Conservation (phyloP, 2,113 vertebrate species). For the Zapornia atra region DNA sequence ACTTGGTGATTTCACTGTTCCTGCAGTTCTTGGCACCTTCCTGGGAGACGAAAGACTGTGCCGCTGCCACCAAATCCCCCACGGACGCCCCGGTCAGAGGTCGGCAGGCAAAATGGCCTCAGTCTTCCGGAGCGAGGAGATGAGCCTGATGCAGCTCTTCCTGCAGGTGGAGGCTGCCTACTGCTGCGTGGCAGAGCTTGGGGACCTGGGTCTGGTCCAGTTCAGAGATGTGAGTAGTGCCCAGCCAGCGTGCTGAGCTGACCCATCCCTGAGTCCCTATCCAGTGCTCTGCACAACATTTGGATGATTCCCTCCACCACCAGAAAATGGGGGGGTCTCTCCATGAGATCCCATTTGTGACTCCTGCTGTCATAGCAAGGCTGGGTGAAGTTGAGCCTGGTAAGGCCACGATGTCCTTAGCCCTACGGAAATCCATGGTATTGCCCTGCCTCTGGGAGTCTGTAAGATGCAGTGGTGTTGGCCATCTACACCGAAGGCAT, state of each 20-base stretch:
- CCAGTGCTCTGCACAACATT: neutral
- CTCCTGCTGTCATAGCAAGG: neutral
- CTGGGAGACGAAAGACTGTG: neutral
- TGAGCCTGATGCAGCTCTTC: slow-evolving; percentile 81
- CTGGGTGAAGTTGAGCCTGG: neutral
- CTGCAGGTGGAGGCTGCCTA: slow-evolving; percentile 84
- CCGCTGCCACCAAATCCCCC: neutral
- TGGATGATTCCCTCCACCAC: neutral
- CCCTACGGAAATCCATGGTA: neutral
- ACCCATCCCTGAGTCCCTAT: too few relatives aligned
- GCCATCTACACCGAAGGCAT: accelerated
- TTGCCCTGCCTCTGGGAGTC: neutral
- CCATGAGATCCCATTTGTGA: neutral
- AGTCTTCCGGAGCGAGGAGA: slow-evolving; percentile 81
- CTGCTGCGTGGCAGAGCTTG: slow-evolving; percentile 81
- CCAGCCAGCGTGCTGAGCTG: neutral
- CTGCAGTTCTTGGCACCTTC: neutral
- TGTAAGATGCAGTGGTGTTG: neutral
- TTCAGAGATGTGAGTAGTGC: slow-evolving; percentile 81
- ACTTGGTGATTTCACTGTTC: neutral
- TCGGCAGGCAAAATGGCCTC: slow-evolving; percentile 62
- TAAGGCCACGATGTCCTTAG: neutral
- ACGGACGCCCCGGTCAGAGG: neutral
- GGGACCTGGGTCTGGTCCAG: slow-evolving; percentile 82
- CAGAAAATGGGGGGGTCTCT: neutral